These are phyloP conservation scores for Patella caerulea DNA, from an alignment of 2,888 invertebrate species.

Conservation along the genomic window DNA sequence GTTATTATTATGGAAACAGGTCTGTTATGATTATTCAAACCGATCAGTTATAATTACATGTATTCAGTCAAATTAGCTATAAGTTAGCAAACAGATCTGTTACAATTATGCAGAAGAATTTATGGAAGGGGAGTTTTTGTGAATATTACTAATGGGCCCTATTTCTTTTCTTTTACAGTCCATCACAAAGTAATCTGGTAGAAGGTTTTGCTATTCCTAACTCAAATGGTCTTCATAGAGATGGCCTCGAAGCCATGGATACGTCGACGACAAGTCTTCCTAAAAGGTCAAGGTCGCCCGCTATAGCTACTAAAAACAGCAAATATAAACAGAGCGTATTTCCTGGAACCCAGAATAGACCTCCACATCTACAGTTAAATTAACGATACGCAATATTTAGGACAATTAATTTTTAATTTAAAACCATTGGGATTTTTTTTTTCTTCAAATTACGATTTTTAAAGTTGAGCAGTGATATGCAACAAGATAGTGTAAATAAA, in stretches of 20 bases:
- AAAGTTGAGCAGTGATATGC: too few species aligned
- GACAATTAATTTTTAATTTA: background rate
- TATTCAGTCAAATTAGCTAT: too few species aligned
- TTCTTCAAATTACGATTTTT: too few species aligned
- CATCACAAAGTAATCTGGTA: constrained; percentile 45
- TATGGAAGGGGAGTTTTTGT: constrained; percentile 4
- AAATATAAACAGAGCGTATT: constrained; percentile 52
- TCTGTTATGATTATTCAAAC: too few species aligned
- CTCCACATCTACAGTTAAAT: constrained; percentile 61
- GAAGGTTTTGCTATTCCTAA: constrained; percentile 46
- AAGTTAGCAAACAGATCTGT: background rate
- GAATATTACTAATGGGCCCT: background rate
- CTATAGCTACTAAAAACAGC: constrained; percentile 54
- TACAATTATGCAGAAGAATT: background rate
- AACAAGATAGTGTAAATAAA: too few species aligned
- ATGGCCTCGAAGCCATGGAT: constrained; percentile 63
- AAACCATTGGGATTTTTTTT: background rate
- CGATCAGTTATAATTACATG: too few species aligned
- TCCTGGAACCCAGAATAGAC: constrained; percentile 59
- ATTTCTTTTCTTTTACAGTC: constrained; percentile 27
- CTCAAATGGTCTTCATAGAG: constrained; percentile 28
- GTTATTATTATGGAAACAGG: too few species aligned
- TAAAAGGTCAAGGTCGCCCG: constrained; percentile 55
- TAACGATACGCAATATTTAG: constrained; percentile 32
- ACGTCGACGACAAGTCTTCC: constrained; percentile 51